A percentile compares a stretch with the other conserved stretches of the same genome.
Conservation (phyloP, 2,113 vertebrate species). For the Alligator mississippiensis region DNA sequence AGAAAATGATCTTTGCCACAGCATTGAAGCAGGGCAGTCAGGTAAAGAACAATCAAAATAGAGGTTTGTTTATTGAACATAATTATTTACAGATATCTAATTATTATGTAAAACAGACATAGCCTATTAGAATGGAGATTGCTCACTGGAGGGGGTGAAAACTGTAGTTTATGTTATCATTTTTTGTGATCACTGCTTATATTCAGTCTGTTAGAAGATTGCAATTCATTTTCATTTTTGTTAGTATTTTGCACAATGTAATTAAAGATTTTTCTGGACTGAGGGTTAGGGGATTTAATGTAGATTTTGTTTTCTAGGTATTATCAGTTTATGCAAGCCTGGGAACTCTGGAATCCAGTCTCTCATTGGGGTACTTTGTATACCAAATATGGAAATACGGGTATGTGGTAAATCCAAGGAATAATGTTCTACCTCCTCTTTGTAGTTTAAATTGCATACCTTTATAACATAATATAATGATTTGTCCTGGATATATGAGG, state of each 20-base stretch:
- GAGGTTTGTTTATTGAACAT: background rate
- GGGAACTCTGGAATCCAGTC: conserved; percentile 98
- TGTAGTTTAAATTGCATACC: no score
- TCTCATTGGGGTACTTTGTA: conserved; percentile 96
- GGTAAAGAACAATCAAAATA: background rate
- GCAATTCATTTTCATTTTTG: background rate
- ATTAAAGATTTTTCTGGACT: background rate
- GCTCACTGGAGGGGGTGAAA: background rate
- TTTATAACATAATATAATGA: no score
- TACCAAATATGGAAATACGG: conserved; percentile 99
- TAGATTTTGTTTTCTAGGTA: conserved; percentile 81
- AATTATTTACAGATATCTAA: background rate
- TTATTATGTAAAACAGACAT: background rate
- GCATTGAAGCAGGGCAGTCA: background rate
- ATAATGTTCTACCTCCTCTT: background rate
- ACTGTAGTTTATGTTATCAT: background rate
- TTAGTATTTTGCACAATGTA: background rate
- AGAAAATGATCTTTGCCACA: background rate
- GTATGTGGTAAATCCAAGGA: conserved; percentile 78
- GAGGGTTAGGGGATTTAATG: background rate
- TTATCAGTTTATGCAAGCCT: conserved; percentile 96
- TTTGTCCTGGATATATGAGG: no score
- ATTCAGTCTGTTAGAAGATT: background rate
- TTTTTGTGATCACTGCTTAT: background rate
- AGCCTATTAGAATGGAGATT: background rate